A percentile compares a stretch with the other conserved stretches of the same genome.
These are phyloP conservation scores for Gonocerus acuteangulatus DNA, from an alignment of 2,888 invertebrate species.

Conservation along the genomic window DNA sequence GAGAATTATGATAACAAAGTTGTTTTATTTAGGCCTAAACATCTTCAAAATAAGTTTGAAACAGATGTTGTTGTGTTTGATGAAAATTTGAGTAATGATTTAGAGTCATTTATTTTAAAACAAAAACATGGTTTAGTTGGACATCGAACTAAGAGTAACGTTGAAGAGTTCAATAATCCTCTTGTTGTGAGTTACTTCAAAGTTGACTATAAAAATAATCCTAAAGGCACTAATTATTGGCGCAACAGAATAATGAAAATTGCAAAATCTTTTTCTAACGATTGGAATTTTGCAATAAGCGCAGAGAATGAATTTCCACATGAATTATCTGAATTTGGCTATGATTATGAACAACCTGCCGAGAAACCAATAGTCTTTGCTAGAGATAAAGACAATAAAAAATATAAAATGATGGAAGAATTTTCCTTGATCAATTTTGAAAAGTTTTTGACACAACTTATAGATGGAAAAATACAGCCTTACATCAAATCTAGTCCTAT, in stretches of 20 bases:
- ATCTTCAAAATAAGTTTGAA: constrained; percentile 90
- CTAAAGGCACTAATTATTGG: constrained; percentile 98
- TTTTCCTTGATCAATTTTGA: constrained; percentile 77
- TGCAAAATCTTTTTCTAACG: constrained; percentile 59
- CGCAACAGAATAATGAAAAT: constrained; percentile 91
- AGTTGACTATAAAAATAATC: constrained; percentile 93
- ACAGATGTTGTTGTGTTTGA: constrained; percentile 64
- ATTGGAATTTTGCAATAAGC: constrained; percentile 79
- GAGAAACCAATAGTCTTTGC: constrained; percentile 87
- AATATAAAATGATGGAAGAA: constrained; percentile 80
- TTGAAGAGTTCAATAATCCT: constrained; percentile 79
- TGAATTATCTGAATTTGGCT: constrained; percentile 88
- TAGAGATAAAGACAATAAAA: constrained; percentile 72
- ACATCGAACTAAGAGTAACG: constrained; percentile 75
- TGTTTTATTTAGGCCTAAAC: constrained; percentile 80
- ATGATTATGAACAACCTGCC: constrained; percentile 66
- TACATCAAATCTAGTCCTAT: constrained; percentile 92
- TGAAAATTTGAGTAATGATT: constrained; percentile 52
- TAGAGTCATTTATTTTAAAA: too few relatives aligned
- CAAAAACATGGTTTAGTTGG: constrained; percentile 85
- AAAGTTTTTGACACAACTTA: constrained; percentile 72
- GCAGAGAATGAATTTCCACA: constrained; percentile 88
- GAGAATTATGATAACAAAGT: constrained; percentile 42
- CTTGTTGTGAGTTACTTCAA: constrained; percentile 83
- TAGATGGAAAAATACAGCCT: constrained; percentile 75